These are phyloP conservation scores for Enteromius anoplus DNA, from an alignment of 2,797 vertebrate genomes.

Conservation along the genomic window DNA sequence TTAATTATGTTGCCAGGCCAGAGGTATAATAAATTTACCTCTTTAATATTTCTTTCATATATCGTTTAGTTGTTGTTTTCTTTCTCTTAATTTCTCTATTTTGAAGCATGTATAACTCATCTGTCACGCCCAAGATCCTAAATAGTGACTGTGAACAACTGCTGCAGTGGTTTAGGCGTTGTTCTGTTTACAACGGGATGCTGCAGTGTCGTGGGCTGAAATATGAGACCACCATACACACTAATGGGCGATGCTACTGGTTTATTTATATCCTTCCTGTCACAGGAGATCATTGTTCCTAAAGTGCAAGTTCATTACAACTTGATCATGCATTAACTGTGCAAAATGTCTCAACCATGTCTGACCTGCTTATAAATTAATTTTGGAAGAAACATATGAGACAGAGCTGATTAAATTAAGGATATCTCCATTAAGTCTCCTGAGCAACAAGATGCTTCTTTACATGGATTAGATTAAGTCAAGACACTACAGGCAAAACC, in stretches of 20 bases:
- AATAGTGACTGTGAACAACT: background rate
- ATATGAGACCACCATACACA: constrained; percentile 53
- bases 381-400: background rate
- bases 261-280: constrained; percentile 67
- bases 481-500: background rate
- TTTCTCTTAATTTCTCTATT: background rate
- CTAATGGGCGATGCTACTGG: constrained; percentile 52
- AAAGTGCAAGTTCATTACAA: background rate
- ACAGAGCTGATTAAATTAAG: background rate
- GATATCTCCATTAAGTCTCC: background rate
- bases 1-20: background rate
- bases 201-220: constrained; percentile 60
- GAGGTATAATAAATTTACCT: background rate
- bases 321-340: background rate
- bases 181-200: constrained; percentile 36
- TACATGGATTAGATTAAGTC: background rate
- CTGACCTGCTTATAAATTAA: background rate
- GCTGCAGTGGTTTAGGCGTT: constrained; percentile 37
- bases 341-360: background rate
- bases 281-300: constrained; percentile 61
- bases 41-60: background rate
- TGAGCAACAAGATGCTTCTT: background rate
- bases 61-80: background rate
- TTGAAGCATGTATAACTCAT: background rate
- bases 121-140: background rate